phyloP scores from a whole-genome alignment of 2,888 invertebrate species.

The Drosophila birchii region DNA sequence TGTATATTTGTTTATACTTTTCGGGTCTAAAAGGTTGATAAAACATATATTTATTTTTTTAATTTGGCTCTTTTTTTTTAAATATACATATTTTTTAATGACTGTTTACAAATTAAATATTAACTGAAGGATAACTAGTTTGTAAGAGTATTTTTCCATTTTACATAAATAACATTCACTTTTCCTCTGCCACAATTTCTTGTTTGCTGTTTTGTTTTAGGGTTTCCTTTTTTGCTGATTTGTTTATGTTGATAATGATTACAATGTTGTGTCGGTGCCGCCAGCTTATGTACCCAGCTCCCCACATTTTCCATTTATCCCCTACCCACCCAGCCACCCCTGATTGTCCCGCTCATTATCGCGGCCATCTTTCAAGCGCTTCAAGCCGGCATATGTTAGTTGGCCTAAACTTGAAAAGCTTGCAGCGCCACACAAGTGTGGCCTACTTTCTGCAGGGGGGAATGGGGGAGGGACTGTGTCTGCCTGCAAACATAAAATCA shows the following conservation, averaged over 20 bases:
- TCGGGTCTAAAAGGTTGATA: too few relatives aligned
- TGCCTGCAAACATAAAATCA: conserved; percentile 73
- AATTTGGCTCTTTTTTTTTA: too few relatives aligned
- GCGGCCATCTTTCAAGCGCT: conserved; percentile 76
- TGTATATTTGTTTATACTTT: background rate
- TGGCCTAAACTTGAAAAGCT: conserved; percentile 79
- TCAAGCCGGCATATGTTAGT: conserved; percentile 76
- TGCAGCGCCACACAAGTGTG: conserved; percentile 66
- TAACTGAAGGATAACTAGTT: background rate
- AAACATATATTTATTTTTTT: too few relatives aligned
- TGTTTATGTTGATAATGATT: conserved; percentile 79
- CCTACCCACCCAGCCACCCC: background rate
- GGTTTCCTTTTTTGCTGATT: conserved; percentile 61
- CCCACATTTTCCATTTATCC: conserved; percentile 2
- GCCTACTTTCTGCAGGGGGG: conserved; percentile 62
- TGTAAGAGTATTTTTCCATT: background rate
- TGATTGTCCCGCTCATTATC: conserved; percentile 63
- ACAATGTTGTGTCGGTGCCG: conserved; percentile 61
- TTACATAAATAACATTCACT: background rate
- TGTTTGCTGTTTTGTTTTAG: conserved; percentile 18
- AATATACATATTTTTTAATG: too few relatives aligned
- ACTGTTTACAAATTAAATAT: background rate
- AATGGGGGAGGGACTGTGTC: conserved; percentile 7
- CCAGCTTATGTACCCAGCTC: conserved; percentile 1
- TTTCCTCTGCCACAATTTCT: conserved; percentile 12